Evolutionary conservation across 92 coral and sea anemone species (phyloP), one percentile per base, ranked within the genome.

Genomic region (Anthopleura xanthogrammica): DNA sequence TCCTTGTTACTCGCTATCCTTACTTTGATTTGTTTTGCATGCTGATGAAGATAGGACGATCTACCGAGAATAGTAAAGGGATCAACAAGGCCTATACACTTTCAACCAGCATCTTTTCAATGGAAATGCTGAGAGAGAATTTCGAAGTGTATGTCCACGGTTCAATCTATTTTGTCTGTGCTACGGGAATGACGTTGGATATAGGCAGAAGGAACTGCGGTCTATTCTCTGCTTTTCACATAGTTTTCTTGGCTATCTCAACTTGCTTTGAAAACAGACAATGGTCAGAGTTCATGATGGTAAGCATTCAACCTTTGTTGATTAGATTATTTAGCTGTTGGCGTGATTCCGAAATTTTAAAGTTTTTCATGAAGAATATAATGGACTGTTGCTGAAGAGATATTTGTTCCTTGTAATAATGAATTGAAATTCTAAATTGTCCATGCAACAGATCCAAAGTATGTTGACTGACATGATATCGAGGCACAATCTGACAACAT

Each of bases 141-240:
- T 54, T 87, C 6, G 83, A 85, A 4, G 90, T 93, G 54, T 97
- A 94, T 76, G 14, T 89, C 48, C 92, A 97, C 73, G 98, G 95
- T 3, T 87, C 88, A 13, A 60, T 97, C 5, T 97, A 88, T 82
- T 97, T 97, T 79, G 43, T 92, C 68, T 94, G 98, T 88, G 99
- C 95, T 11, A 95, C 98, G 2, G 98, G 98, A 12, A 97, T 97
- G 99, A 92, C 97, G 11, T 76, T 97, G 85, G 95, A 97, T 80
- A 58, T 91, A 23, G 92, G 90, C 52, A 84, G 97, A 83, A 87
- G 98, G 64, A 85, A 77, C 64, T 91, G 88, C 65, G 99, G 97
- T 39, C 72, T 97, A 60, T 88, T 86, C 72, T 94, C 99, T 23
- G 94, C 92, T 56, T 52, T 92, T 73, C 99, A 97, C 72, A 87